Evolutionary conservation across 2,113 vertebrate species (phyloP).

Genomic region (Oncorhynchus clarkii): DNA sequence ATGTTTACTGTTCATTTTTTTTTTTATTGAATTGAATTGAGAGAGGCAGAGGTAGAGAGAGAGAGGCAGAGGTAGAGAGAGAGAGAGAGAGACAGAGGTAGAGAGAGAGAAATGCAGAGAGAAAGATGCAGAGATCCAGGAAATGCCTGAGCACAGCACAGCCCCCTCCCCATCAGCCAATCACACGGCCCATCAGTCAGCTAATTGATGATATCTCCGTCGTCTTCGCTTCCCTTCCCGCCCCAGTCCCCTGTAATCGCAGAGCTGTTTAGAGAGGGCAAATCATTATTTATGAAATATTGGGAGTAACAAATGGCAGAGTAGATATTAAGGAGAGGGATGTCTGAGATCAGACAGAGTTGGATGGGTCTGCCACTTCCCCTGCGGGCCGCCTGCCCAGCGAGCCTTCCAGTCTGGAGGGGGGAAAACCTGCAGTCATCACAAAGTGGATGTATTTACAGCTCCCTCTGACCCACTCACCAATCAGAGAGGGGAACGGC

Average conservation of each 20-base stretch:
- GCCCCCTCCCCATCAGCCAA: not conserved
- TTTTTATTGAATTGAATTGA: no score
- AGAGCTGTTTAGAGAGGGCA: conserved; percentile 58
- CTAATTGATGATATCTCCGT: not conserved
- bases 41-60: no score
- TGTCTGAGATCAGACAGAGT: conserved; percentile 66
- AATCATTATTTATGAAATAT: conserved; percentile 73
- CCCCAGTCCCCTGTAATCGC: conserved; percentile 58
- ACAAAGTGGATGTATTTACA: conserved; percentile 67
- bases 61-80: no score
- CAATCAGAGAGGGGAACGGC: conserved; percentile 18
- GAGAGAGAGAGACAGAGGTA: no score
- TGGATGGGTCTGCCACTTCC: conserved; percentile 30
- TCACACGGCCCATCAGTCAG: not conserved
- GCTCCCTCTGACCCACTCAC: conserved; percentile 48
- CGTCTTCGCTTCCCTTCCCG: not conserved
- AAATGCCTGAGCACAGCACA: no score
- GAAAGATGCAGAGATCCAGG: no score
- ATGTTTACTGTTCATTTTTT: no score
- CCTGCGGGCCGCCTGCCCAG: conserved; percentile 14
- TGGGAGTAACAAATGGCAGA: conserved; percentile 67
- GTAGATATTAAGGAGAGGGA: conserved; percentile 70
- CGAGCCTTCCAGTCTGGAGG: not conserved
- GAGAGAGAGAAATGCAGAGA: no score
- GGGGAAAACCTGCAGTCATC: conserved; percentile 75